Conservation (phyloP, 2,113 vertebrate genomes). For the Emberiza fucata region DNA sequence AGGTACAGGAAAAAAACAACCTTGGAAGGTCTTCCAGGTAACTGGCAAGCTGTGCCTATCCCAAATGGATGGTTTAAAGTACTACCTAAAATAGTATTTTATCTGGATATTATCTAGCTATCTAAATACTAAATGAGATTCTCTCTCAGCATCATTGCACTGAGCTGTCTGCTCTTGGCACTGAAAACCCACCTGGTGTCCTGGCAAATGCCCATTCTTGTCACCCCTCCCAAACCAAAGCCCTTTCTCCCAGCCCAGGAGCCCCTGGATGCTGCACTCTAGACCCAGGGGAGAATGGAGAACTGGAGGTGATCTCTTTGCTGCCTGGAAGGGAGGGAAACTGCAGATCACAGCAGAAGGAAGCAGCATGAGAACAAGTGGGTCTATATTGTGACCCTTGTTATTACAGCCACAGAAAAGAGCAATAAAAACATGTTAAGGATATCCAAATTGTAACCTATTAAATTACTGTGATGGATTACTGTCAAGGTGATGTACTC, state of each 20-base stretch:
- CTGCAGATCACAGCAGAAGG: background rate
- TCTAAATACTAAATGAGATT: background rate
- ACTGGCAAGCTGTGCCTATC: background rate
- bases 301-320: background rate
- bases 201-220: background rate
- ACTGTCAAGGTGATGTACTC: constrained; percentile 17
- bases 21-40: background rate
- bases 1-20: background rate
- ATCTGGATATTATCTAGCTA: background rate
- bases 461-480: constrained; percentile 35
- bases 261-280: background rate
- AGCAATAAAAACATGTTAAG: background rate
- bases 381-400: background rate
- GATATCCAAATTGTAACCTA: constrained; percentile 9
- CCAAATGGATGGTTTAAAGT: background rate
- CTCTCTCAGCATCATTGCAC: background rate
- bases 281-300: background rate
- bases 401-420: background rate
- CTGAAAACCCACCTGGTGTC: background rate
- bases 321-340: background rate
- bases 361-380: background rate
- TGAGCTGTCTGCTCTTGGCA: background rate
- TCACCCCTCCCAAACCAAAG: background rate
- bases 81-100: background rate
- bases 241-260: background rate